These are phyloP conservation scores for Synanthedon andrenaeformis DNA, from an alignment of 2,888 invertebrate species.

Conservation along the genomic window DNA sequence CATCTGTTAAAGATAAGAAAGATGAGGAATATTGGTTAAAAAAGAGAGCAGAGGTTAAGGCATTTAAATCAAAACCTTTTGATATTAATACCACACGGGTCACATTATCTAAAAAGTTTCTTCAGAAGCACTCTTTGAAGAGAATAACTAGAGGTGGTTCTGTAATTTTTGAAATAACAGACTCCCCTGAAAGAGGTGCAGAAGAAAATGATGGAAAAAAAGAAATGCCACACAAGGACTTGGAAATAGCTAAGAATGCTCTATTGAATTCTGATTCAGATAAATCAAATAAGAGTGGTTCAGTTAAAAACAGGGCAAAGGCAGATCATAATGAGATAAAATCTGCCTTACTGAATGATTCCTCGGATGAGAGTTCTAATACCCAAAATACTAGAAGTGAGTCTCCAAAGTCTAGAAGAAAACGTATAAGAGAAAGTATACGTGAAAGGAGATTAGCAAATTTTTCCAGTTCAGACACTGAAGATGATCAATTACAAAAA, in stretches of 20 bases:
- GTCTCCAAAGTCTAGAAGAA: conserved; percentile 26
- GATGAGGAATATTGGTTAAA: conserved; percentile 16
- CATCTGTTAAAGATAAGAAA: conserved; percentile 4
- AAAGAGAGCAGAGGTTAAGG: conserved; percentile 30
- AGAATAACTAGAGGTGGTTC: conserved; percentile 27
- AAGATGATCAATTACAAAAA: conserved; percentile 34
- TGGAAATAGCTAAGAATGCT: conserved; percentile 11
- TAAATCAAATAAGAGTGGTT: conserved; percentile 2
- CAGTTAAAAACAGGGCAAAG: neutral
- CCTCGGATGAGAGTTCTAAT: conserved; percentile 16
- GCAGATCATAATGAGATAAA: conserved; percentile 7
- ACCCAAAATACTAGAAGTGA: conserved; percentile 11
- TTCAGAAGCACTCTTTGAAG: conserved; percentile 27
- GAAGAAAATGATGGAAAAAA: conserved; percentile 5
- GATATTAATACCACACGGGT: conserved; percentile 28
- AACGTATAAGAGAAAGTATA: conserved; percentile 38
- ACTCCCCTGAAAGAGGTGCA: conserved; percentile 1
- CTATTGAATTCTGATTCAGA: conserved; percentile 12
- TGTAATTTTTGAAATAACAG: conserved; percentile 23
- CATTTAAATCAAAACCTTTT: conserved; percentile 41
- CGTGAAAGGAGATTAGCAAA: conserved; percentile 43
- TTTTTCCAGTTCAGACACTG: conserved; percentile 51
- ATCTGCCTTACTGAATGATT: conserved; percentile 17
- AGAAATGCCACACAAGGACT: conserved; percentile 1
- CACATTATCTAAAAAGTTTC: conserved; percentile 24